These are phyloP conservation scores for Etheostoma cragini DNA, from an alignment of 2,113 vertebrate species.

Conservation along the genomic window DNA sequence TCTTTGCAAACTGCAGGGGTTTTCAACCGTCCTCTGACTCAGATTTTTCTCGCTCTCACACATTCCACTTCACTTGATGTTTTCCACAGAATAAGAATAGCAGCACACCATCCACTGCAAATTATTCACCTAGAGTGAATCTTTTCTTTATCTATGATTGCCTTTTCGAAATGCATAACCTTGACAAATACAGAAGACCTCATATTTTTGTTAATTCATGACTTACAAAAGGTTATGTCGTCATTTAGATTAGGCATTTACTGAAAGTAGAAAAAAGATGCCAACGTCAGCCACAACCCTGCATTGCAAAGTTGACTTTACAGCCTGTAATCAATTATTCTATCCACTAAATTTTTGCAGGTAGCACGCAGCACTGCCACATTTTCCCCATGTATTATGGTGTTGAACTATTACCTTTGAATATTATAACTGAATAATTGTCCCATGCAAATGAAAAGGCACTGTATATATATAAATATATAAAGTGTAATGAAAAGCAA, in stretches of 20 bases:
- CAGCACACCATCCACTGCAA: conserved; percentile 30
- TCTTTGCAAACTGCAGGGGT: conserved; percentile 37
- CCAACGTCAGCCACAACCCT: background rate
- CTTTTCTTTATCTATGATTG: conserved; percentile 20
- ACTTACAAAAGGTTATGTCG: conserved; percentile 6
- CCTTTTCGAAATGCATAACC: conserved; percentile 35
- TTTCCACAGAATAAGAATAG: conserved; percentile 46
- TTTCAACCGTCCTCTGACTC: conserved; percentile 42
- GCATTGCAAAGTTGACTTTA: conserved; percentile 1
- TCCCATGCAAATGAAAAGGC: conserved; percentile 24
- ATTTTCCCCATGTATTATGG: background rate
- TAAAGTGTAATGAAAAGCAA: conserved; percentile 1
- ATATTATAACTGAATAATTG: conserved; percentile 3
- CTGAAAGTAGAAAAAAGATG: conserved; percentile 4
- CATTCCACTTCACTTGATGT: conserved; percentile 31
- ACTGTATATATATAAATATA: conserved; percentile 32
- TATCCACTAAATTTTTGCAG: background rate
- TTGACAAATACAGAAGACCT: conserved; percentile 22
- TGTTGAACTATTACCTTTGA: conserved; percentile 14
- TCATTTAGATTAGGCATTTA: conserved; percentile 21
- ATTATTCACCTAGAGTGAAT: conserved; percentile 27
- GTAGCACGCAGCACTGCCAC: conserved; percentile 7
- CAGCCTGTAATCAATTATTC: background rate
- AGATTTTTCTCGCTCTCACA: conserved; percentile 29
- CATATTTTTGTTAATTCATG: conserved; percentile 17